Base-by-base conservation (phyloP, 2,797 vertebrate species). In the Galaxias olidus region DNA sequence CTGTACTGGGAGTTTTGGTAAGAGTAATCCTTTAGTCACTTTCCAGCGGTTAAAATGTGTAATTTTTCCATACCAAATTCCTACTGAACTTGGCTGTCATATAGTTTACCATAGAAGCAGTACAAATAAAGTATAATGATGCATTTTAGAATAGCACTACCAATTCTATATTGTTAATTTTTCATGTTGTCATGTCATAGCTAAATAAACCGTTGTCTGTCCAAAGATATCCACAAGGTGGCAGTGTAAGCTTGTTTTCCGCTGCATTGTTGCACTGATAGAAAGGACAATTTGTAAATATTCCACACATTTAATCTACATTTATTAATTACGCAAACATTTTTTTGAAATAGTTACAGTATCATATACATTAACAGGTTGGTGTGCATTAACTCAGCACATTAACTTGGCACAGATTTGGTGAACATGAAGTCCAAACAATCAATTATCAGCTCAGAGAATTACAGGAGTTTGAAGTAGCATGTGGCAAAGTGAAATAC, bases 141-240 rank as follows among this genome's bases (percentile, higher is more conserved):
- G 30, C 30, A 30, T 30, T 30, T 3, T 3, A 30, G 30, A 30
- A 30, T 6, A 30, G 30, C 30, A 30, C 30, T 30, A 30, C 30
- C 30, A 30, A 30, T 30, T 2, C 30, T 54, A 48, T 18, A n/a
- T n/a, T n/a, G 46, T 51, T 44, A 19, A 18, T 79, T 77, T 66
- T 48, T 71, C 66, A 75, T n/a, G n/a, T 65, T 77, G 73, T 80
- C 68, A 78, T 78, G 71, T 78, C 70, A 74, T 66, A 60, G 60
- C 50, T 47, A 68, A 71, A 73, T 58, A 30, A 30, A 30, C 30
- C 30, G 6, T 30, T 30, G 30, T 30, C 30, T 30, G 74, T 77
- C 54, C 15, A 69, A 80, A 78, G 40, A 40, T 48, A 1, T n/a
- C n/a, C 82, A 76, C 76, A 55, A 64, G 63, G 63, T 79, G 70